Evolutionary conservation across 2,888 invertebrate species (phyloP).

Genomic region (Caenorhabditis becei): DNA sequence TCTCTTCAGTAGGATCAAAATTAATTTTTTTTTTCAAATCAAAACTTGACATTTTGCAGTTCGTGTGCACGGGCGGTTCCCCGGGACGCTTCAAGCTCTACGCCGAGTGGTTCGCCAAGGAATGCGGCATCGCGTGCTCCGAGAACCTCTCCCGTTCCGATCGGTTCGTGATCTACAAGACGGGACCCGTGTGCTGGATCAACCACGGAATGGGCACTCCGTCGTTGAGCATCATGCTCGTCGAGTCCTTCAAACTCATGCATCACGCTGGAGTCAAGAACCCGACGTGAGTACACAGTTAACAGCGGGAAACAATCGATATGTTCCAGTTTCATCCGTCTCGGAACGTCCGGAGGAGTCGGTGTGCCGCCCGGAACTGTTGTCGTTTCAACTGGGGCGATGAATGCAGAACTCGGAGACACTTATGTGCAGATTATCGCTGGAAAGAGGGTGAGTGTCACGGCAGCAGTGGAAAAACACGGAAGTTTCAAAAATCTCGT

Average conservation of each 20-base stretch:
- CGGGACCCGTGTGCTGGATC: constrained; percentile 83
- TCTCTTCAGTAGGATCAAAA: not conserved
- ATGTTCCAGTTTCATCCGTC: constrained; percentile 87
- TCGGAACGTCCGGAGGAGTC: constrained; percentile 88
- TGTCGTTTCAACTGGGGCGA: constrained; percentile 92
- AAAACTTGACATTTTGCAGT: constrained; percentile 78
- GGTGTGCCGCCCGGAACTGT: constrained; percentile 87
- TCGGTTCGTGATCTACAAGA: constrained; percentile 83
- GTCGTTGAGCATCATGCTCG: constrained; percentile 94
- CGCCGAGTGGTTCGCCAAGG: constrained; percentile 82
- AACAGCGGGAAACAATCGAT: too few species aligned
- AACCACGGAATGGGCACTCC: constrained; percentile 97
- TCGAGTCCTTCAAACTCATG: constrained; percentile 97
- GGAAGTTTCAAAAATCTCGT: too few species aligned
- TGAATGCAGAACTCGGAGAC: constrained; percentile 91
- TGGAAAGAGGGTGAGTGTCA: constrained; percentile 87
- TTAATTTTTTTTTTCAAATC: not conserved
- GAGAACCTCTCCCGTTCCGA: constrained; percentile 82
- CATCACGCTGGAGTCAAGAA: constrained; percentile 89
- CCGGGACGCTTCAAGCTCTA: constrained; percentile 82
- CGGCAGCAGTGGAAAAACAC: too few species aligned
- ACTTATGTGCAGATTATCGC: constrained; percentile 84
- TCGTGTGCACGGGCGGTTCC: constrained; percentile 83
- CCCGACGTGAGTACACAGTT: constrained; percentile 85
- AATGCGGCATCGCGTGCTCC: constrained; percentile 71